Evolutionary conservation across 2,113 vertebrate genomes (phyloP).

Genomic region (Romanogobio albipinnatus): DNA sequence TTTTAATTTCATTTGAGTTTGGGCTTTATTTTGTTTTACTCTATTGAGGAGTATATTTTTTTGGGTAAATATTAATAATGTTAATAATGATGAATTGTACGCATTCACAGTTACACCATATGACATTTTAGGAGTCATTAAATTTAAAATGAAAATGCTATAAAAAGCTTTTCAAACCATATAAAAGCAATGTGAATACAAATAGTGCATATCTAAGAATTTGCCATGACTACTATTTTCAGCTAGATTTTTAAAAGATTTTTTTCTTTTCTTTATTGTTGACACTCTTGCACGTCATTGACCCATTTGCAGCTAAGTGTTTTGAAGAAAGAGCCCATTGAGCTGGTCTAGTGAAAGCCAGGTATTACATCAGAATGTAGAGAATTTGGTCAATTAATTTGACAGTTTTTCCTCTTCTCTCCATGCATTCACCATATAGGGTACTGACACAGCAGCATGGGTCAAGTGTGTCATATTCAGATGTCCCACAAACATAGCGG

Average conservation of each 20-base stretch:
- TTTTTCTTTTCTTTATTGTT: not conserved
- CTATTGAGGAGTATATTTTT: not conserved
- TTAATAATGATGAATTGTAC: not conserved
- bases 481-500: conserved; percentile 46
- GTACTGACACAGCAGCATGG: conserved; percentile 22
- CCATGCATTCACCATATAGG: conserved; percentile 7
- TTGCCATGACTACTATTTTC: not conserved
- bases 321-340: conserved; percentile 1
- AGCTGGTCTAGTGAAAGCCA: not conserved
- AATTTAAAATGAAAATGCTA: not conserved
- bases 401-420: not conserved
- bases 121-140: not conserved
- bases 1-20: not conserved
- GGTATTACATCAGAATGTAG: not conserved
- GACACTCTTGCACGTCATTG: not conserved
- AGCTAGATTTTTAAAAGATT: not conserved
- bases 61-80: no score
- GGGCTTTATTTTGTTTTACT: not conserved
- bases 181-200: not conserved
- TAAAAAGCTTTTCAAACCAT: not conserved
- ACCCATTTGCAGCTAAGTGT: not conserved
- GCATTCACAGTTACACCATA: not conserved
- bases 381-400: not conserved
- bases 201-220: not conserved
- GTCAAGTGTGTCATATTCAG: conserved; percentile 13